Base-by-base conservation (phyloP, 2,888 invertebrate species). In the Yponomeuta evonymella region DNA sequence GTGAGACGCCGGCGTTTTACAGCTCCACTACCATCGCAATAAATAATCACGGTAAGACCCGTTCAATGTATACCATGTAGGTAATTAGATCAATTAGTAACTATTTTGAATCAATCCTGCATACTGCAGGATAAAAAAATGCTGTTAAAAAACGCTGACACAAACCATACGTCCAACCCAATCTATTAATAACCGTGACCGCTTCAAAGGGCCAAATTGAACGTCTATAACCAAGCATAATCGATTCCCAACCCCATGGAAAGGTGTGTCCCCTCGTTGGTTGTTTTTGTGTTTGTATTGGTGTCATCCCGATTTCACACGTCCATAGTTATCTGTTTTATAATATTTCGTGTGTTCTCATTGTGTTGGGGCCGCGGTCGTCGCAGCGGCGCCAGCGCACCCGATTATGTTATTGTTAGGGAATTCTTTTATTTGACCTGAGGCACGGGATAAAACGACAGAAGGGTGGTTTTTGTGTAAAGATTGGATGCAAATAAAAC, bases 401-500 rank as follows among this genome's bases (percentile, higher is more conserved):
- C 85, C 86, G 86, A 88, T 87, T 87, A 86, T 88, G 88, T 89
- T 88, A 89, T 89, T 89, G 88, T 89, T 85, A 84, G 83, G 84
- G 83, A 85, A 86, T 89, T 87, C 89, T 86, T 90, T 89, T 90
- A 89, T 89, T 87, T 88, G 87, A 89, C 84, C 86, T 85, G 51
- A 58, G 15, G 51, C 51, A 15, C 51, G 51, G 51, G 51, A 15
- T 58, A 58, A 15, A 15, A 8, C 3, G 12, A 15, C 51, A 58
- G 51, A 58, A 58, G 51, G 15, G 4, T 8, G 15, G 51, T 58
- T 58, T 58, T 15, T 58, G 15, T 58, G 51, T 58, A 1, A 3
- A 43, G 43, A 43, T 43, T 43, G 1, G 1, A 8, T 43, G 8
- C 8, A 43, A 43, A 43, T 43, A 43, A 43, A 43, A 43, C 43